Base-by-base conservation (phyloP, 2,113 vertebrate genomes). In the Sylvicapra grimmia region DNA sequence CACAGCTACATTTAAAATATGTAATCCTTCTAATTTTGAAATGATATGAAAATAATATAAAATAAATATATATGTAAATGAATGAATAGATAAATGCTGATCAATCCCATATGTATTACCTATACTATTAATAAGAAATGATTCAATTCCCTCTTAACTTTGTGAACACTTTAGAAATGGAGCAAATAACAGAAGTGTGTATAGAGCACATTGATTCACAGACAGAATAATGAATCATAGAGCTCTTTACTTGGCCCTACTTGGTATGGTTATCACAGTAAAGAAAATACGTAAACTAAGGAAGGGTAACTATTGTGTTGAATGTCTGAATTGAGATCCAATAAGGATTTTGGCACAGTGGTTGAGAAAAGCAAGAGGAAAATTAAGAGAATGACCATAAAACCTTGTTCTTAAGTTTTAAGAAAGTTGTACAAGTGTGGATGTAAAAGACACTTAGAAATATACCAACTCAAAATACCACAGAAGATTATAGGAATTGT, bases 331-430 rank as follows among this genome's bases (percentile, higher is more conserved):
- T 63, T 90, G 72, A 83, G 21, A 51, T 83, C 11, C 27, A 63
- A 33, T 16, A 82, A 40, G 25, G 33, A 86, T 87, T 90, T 90
- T 96, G 56, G 19, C 18, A 77, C 19, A n/a, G 33, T 44, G 40
- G 5, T 88, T 93, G 18, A 86, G 6, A 84, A 84, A 14, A 90
- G 44, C 19, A 79, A n/a, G 31, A 54, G 54, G 23, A 87, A 90
- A 94, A 59, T 88, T 94, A 94, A 90, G 87, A 33, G 61, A 21
- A 93, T 87, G 44, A 44, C 68, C 65, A 84, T 80, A 90, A 89
- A 59, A 77, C 56, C 44, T 94, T 83, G 9, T 49, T 40, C 75
- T 92, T 88, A 90, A 53, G 19, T 93, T 87, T 87, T 51, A 88
- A 49, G 58, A 80, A 82, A 89, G 44, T 79, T 93, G 33, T 84